Percentiles rank a stretch among this genome's conserved stretches.
These are phyloP conservation scores for Dasypolia templi DNA, from an alignment of 2,888 invertebrate genomes.

Conservation along the genomic window DNA sequence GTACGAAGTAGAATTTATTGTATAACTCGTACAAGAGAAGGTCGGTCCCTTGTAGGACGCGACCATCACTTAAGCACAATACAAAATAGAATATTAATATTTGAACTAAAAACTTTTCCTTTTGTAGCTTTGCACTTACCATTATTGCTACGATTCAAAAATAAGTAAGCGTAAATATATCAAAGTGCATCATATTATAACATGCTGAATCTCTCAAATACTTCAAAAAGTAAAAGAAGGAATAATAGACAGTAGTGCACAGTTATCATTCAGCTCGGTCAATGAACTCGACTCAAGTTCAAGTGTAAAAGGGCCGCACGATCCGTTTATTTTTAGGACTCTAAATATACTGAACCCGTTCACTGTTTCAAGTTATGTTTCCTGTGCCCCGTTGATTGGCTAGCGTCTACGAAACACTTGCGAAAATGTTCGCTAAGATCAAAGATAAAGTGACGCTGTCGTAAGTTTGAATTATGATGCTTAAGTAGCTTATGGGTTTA, in stretches of 20 bases:
- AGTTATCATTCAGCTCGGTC: conserved; percentile 80
- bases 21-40: conserved; percentile 8
- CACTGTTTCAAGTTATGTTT: conserved; percentile 73
- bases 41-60: conserved; percentile 26
- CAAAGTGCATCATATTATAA: conserved; percentile 43
- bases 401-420: conserved; percentile 67
- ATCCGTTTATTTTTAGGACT: conserved; percentile 86
- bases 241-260: conserved; percentile 67
- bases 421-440: conserved; percentile 71
- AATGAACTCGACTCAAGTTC: conserved; percentile 86
- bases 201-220: conserved; percentile 56
- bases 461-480: conserved; percentile 64
- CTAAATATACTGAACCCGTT: conserved; percentile 82
- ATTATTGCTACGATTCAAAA: conserved; percentile 24
- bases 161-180: conserved; percentile 47
- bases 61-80: conserved; percentile 39
- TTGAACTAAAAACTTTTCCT: conserved; percentile 26
- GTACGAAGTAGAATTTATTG: not conserved
- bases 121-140: conserved; percentile 9
- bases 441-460: conserved; percentile 66
- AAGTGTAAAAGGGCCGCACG: conserved; percentile 83
- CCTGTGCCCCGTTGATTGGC: conserved; percentile 73
- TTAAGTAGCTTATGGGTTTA: conserved; percentile 46
- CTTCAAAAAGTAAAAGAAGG: conserved; percentile 60
- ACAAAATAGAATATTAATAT: conserved; percentile 41